A percentile compares a stretch with the other conserved stretches of the same genome.
These are phyloP conservation scores for Vombatus ursinus DNA, from an alignment of 2,113 vertebrate genomes.

Conservation along the genomic window DNA sequence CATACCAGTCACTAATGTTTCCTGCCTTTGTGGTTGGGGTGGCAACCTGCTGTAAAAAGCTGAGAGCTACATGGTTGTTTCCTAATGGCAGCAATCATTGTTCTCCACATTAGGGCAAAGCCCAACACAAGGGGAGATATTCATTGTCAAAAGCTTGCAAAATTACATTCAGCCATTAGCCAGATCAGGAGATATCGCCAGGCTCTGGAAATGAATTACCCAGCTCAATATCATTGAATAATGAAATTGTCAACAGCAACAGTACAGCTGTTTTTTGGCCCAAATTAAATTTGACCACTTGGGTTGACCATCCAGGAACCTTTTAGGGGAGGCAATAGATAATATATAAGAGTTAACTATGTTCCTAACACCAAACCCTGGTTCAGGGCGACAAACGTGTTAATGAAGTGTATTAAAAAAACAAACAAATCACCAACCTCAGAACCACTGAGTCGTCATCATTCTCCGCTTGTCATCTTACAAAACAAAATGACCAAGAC, in stretches of 20 bases:
- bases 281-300: not conserved
- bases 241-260: slow-evolving; percentile 76
- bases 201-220: slow-evolving; percentile 66
- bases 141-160: slow-evolving; percentile 66
- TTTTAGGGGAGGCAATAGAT: slow-evolving; percentile 34
- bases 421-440: not conserved
- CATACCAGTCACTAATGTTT: slow-evolving; percentile 47
- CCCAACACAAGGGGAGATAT: slow-evolving; percentile 43
- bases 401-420: slow-evolving; percentile 19
- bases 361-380: not conserved
- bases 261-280: slow-evolving; percentile 23
- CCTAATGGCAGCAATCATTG: slow-evolving; percentile 40
- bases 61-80: not conserved
- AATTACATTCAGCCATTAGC: slow-evolving; percentile 51
- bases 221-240: slow-evolving; percentile 66
- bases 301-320: slow-evolving; percentile 41
- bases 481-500: slow-evolving; percentile 40
- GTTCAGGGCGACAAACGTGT: slow-evolving; percentile 8
- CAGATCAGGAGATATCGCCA: slow-evolving; percentile 57
- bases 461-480: slow-evolving; percentile 36
- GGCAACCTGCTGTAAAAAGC: slow-evolving; percentile 7
- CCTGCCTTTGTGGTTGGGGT: slow-evolving; percentile 63
- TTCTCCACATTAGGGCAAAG: slow-evolving; percentile 60
- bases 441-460: not conserved
- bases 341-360: not conserved